These are phyloP conservation scores for Cyphomyrus plagiostoma DNA, from an alignment of 2,113 vertebrate species.

Conservation along the genomic window DNA sequence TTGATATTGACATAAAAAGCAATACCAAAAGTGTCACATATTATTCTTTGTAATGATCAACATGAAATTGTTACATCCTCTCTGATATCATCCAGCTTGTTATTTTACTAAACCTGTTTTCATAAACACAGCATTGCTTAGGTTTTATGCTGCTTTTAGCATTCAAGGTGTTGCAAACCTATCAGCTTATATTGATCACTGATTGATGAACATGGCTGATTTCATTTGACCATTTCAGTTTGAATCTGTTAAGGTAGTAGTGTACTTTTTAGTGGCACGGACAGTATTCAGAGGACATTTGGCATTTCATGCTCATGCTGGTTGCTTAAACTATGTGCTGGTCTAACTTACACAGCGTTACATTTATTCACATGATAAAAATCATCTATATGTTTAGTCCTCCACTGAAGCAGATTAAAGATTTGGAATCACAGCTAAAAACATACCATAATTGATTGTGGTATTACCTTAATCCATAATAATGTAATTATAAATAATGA, in stretches of 20 bases:
- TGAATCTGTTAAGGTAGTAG: background rate
- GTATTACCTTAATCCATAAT: background rate
- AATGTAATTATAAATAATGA: conserved; percentile 9
- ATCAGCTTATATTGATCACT: background rate
- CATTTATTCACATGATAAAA: conserved; percentile 1
- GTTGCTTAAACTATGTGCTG: background rate
- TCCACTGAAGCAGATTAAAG: conserved; percentile 11
- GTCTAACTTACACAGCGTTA: background rate
- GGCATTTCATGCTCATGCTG: no score
- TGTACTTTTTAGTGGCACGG: background rate
- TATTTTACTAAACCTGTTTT: no score
- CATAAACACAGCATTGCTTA: no score
- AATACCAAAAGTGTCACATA: no score
- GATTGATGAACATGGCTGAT: conserved; percentile 5
- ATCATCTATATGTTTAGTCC: background rate
- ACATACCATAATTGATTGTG: background rate
- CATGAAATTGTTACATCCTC: no score
- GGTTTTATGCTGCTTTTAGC: background rate
- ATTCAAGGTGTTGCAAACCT: background rate
- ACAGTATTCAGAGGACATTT: background rate
- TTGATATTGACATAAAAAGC: background rate
- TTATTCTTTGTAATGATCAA: no score
- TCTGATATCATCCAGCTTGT: no score
- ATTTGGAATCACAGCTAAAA: background rate
- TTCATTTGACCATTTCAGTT: background rate